phyloP scores from a whole-genome alignment of 1,140 invertebrate genomes.

The Schmidtea mediterranea region DNA sequence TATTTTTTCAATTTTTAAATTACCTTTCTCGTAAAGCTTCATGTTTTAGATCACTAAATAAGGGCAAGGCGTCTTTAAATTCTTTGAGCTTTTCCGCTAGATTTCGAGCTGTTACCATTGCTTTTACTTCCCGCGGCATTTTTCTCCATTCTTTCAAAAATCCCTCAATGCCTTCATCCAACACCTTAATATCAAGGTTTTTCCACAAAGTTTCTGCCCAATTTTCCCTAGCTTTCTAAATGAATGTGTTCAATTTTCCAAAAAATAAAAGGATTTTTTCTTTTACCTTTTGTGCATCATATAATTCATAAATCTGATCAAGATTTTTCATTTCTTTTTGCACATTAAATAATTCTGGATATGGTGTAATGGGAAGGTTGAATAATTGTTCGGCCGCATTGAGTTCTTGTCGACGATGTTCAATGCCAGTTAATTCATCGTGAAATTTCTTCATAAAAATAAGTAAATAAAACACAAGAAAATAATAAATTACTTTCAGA shows the following conservation, averaged over 20 bases:
- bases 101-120: constrained; percentile 34
- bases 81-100: constrained; percentile 55
- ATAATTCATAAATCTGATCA: constrained; percentile 45
- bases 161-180: constrained; percentile 55
- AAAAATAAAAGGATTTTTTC: background rate
- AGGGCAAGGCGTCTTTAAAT: constrained; percentile 53
- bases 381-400: constrained; percentile 54
- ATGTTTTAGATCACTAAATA: constrained; percentile 65
- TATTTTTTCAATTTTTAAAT: background rate
- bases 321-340: constrained; percentile 44
- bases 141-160: constrained; percentile 48
- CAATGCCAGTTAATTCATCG: constrained; percentile 37
- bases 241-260: background rate
- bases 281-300: constrained; percentile 41
- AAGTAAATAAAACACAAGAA: background rate
- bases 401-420: constrained; percentile 38
- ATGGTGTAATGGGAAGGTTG: constrained; percentile 50
- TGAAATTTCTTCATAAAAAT: constrained; percentile 34
- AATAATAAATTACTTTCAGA: background rate
- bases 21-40: constrained; percentile 50
- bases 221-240: constrained; percentile 34
- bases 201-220: constrained; percentile 63
- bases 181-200: constrained; percentile 48
- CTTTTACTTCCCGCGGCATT: constrained; percentile 32
- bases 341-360: constrained; percentile 40